Conservation (phyloP, 23 tunicate genomes). For the Halocynthia roretzi region DNA sequence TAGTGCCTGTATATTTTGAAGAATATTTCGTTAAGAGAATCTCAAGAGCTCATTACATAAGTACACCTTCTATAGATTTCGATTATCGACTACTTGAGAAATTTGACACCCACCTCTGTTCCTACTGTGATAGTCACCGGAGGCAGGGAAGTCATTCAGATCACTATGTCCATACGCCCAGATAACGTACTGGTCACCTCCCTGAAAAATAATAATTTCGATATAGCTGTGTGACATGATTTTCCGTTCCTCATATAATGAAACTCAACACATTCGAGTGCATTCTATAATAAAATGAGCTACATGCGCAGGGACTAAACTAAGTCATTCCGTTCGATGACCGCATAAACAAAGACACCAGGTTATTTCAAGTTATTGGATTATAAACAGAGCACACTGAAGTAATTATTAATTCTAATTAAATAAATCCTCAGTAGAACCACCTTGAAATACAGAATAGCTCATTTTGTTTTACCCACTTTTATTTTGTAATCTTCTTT, state of each 20-base stretch:
- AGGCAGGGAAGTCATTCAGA: slow-evolving; percentile 6
- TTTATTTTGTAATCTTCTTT: slow-evolving; percentile 9
- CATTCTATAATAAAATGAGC: neutral
- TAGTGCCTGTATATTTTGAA: too few species aligned
- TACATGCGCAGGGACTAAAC: neutral
- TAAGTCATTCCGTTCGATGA: neutral
- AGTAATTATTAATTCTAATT: too few species aligned
- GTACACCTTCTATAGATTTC: too few species aligned
- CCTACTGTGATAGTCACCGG: slow-evolving; percentile 8
- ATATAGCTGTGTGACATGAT: too few species aligned
- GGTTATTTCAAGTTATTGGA: too few species aligned
- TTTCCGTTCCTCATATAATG: neutral
- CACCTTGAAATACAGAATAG: neutral
- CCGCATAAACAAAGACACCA: too few species aligned
- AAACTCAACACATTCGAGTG: neutral
- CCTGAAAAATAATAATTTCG: neutral
- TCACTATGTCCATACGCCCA: slow-evolving; percentile 25
- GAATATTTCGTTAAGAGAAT: too few species aligned
- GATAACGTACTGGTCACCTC: slow-evolving; percentile 7
- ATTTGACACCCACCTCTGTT: slow-evolving; percentile 14
- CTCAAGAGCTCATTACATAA: too few species aligned
- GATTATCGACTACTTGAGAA: too few species aligned
- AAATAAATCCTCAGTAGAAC: too few species aligned
- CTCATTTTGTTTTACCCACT: neutral
- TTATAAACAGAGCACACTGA: too few species aligned